phyloP scores from a whole-genome alignment of 2,888 invertebrate genomes.

The Euspilapteryx auroguttella region DNA sequence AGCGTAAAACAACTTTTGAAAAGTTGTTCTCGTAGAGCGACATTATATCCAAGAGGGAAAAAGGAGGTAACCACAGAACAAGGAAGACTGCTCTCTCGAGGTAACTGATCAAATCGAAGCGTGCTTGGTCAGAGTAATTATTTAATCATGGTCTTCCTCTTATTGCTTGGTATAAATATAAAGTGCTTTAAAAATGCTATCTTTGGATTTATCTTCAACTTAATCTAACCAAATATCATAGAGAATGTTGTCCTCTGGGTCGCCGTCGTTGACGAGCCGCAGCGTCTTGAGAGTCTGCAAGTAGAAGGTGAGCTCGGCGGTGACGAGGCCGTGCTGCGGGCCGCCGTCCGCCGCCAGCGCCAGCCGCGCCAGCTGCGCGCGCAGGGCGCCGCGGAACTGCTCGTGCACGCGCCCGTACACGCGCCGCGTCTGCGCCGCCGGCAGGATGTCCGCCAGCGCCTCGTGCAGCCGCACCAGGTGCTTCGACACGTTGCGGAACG shows the following conservation, averaged over 20 bases:
- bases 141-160: no score
- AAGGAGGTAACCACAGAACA: no score
- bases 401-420: slow-evolving; percentile 80
- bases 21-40: no score
- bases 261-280: slow-evolving; percentile 73
- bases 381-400: slow-evolving; percentile 83
- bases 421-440: slow-evolving; percentile 73
- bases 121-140: no score
- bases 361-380: slow-evolving; percentile 81
- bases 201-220: no score
- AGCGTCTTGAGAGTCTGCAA: slow-evolving; percentile 82
- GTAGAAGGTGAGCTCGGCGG: slow-evolving; percentile 89
- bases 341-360: slow-evolving; percentile 95
- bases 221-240: slow-evolving; percentile 82
- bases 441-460: slow-evolving; percentile 84
- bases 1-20: no score
- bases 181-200: no score
- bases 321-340: slow-evolving; percentile 94
- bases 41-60: no score
- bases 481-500: slow-evolving; percentile 83
- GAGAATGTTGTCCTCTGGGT: slow-evolving; percentile 74
- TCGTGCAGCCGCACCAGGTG: slow-evolving; percentile 91
- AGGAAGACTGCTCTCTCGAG: no score
- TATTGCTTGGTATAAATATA: no score
- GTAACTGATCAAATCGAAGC: no score